Conservation (phyloP, 2,113 vertebrate species). For the Psettodes erumei region DNA sequence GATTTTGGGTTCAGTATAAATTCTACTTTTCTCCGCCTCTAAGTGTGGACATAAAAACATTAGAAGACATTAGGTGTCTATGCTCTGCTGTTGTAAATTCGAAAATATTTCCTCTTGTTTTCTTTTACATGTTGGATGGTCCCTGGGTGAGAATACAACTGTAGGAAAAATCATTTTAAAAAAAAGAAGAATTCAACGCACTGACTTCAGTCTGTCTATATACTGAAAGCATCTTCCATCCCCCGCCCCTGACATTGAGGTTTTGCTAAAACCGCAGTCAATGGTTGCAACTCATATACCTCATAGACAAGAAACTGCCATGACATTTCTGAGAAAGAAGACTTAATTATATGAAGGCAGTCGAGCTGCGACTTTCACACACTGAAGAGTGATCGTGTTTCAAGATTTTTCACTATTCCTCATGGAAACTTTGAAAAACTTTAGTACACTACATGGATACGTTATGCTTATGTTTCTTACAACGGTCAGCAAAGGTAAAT, state of each 20-base stretch:
- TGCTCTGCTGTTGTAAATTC: slow-evolving; percentile 27
- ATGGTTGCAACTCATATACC: slow-evolving; percentile 30
- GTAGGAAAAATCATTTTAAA: neutral
- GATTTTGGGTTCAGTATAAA: neutral
- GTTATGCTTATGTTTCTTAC: slow-evolving; percentile 53
- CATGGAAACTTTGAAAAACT: slow-evolving; percentile 50
- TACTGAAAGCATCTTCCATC: neutral
- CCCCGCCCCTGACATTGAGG: slow-evolving; percentile 49
- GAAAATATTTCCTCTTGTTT: neutral
- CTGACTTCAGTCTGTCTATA: slow-evolving; percentile 19
- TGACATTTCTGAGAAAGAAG: slow-evolving; percentile 70
- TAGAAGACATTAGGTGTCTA: neutral
- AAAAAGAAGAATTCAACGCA: neutral
- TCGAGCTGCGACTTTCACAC: slow-evolving; percentile 16
- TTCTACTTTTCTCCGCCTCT: neutral
- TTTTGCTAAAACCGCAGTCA: too few species aligned
- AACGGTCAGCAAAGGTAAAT: slow-evolving; percentile 58
- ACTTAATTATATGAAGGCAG: slow-evolving; percentile 41
- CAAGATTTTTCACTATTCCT: slow-evolving; percentile 36
- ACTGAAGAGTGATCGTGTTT: slow-evolving; percentile 1
- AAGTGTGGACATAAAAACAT: neutral
- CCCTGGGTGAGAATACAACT: neutral
- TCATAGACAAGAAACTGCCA: slow-evolving; percentile 33
- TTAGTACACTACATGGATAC: slow-evolving; percentile 34
- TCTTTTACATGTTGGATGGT: too few species aligned